Evolutionary conservation across 2,797 vertebrate species (phyloP), one percentile per base, ranked within the genome.

Genomic region (Carcharodon carcharias): DNA sequence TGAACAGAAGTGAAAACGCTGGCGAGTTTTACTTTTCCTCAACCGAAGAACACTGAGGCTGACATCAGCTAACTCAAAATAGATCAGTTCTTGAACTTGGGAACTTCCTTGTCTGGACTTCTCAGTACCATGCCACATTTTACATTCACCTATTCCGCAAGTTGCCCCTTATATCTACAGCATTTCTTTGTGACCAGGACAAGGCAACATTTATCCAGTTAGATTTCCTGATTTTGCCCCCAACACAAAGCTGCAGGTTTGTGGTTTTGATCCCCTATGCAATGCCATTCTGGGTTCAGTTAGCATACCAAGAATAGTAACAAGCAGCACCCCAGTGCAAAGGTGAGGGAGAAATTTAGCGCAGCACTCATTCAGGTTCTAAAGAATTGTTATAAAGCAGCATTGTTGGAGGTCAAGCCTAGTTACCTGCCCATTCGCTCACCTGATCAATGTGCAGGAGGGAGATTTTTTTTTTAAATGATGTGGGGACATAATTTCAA

Each of bases 21-120:
- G 61, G 61, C n/a, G 23, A 40, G 91, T 93, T 93, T 93, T 67
- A 67, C 61, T 67, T 21, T 93, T 93, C 23, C 91, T 28, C 63
- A 93, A 61, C 45, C 40, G n/a, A 93, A 7, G 1, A 65, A 40
- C 12, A 61, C 31, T 92, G 89, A n/a, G 58, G 56, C 89, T 63
- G 89, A 92, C 56, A 63, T 92, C 89, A 92, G 16, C 6, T 63
- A 18, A 92, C n/a, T 67, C 91, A 93, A 93, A 91, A 18, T n/a
- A n/a, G 16, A 45, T 21, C 61, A 45, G n/a, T 7, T 12, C 45
- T 8, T 67, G 91, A 65, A 45, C 9, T 40, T 93, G 61, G 63
- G n/a, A 93, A 40, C 61, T 9, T 63, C 18, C 35, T 18, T 6
- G 58, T 61, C 35, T 65, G 35, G 21, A 26, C 26, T 23, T 45